phyloP scores from a whole-genome alignment of 2,113 vertebrate genomes.

The Cochlearius cochlearius region DNA sequence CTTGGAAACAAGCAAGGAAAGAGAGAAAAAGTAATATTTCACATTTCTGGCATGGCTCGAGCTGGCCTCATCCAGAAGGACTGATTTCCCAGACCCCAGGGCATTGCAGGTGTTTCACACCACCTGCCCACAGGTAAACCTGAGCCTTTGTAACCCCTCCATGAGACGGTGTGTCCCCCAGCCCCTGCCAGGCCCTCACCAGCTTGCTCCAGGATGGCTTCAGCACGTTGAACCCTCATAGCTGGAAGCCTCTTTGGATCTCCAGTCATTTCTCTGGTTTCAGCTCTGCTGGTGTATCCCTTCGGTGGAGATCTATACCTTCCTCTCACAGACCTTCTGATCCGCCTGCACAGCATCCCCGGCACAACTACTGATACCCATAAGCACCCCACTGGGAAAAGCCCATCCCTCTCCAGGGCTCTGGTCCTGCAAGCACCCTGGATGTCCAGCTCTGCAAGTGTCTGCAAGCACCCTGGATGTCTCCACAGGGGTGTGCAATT shows the following conservation, averaged over 20 bases:
- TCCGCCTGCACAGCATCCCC: not conserved
- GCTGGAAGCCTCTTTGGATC: not conserved
- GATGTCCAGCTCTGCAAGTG: not conserved
- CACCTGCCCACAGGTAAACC: not conserved
- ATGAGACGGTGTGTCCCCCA: not conserved
- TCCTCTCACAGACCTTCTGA: not conserved
- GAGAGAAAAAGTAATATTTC: not conserved
- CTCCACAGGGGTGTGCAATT: not conserved
- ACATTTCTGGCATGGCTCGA: not conserved
- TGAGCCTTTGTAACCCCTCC: not conserved
- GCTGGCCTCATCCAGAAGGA: not conserved
- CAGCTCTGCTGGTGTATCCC: not conserved
- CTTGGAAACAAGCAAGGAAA: not conserved
- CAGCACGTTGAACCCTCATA: not conserved
- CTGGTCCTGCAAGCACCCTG: not conserved
- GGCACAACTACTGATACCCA: not conserved
- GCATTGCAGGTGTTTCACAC: not conserved
- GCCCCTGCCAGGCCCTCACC: not conserved
- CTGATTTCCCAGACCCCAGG: not conserved
- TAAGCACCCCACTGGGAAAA: fast-evolving
- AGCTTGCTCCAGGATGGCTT: not conserved
- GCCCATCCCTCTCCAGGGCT: not conserved
- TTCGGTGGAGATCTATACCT: not conserved
- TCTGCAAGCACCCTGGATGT: not conserved
- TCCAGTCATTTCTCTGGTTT: not conserved